Base-by-base conservation (phyloP, 2,888 invertebrate species). In the Acrocyrtus sp. region DNA sequence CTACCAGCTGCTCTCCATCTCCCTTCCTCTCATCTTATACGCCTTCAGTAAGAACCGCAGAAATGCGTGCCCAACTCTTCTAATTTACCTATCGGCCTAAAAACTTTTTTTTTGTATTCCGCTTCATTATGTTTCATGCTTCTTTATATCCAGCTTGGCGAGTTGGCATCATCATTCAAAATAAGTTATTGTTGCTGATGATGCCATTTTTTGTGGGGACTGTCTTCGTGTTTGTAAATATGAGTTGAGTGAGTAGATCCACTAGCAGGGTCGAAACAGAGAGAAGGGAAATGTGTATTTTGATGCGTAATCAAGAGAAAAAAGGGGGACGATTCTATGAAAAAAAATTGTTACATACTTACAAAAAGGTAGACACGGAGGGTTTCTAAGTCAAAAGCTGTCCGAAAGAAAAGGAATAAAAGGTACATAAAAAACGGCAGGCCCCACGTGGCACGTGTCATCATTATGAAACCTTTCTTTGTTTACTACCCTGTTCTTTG, bases 371-470 rank as follows among this genome's bases (percentile, higher is more conserved):
- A n/a, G n/a, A 34, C 10, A 19, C 48, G 61, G 39, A 39, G 61
- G 61, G 61, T 61, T 50, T 50, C 61, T 21, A 22, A 21, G 26
- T 26, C 8, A 24, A 21, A 50, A 50, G 29, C n/a, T n/a, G n/a
- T 50, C 48, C 4, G 48, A 47, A 27, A 27, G 48, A 17, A 41
- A 21, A 58, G 5, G 8, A 53, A 27, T n/a, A 53, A 53, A 12
- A 26, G 22, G 22, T 19, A 17, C 39, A 39, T 10, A 26, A 29
- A 43, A 6, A 24, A 58, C 22, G 43, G 29, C 6, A 57, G 34
- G 61, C 19, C 29, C 48, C 50, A 50, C 24, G 57, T 50, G 61
- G 61, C 61, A 61, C 61, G 61, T 61, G 57, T 27, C 57, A 43
- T 1, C n/a, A 22, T 12, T 56, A 27, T 24, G 34, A 58, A 57